Evolutionary conservation across 2,888 invertebrate species (phyloP).

Genomic region (Malacosoma neustria): DNA sequence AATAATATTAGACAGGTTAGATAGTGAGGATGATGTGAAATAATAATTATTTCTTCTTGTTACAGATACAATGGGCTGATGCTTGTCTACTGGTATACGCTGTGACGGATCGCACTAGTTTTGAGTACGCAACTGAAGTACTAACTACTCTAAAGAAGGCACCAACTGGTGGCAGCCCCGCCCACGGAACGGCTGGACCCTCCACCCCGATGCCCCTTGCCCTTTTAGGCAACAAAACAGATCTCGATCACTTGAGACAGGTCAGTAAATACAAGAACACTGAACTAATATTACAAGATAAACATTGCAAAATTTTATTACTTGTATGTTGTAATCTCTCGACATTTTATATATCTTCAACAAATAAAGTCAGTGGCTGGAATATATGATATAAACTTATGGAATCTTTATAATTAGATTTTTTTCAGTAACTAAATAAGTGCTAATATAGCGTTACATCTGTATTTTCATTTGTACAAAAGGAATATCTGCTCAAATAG

Average conservation of each 20-base stretch:
- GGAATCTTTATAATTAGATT: too few relatives aligned
- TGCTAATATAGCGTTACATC: too few relatives aligned
- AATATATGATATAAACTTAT: too few relatives aligned
- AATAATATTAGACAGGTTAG: not conserved
- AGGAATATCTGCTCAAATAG: too few relatives aligned
- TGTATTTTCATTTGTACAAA: too few relatives aligned
- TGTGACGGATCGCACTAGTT: constrained; percentile 82
- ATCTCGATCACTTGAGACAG: constrained; percentile 85
- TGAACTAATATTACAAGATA: constrained; percentile 1
- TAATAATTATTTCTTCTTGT: constrained; percentile 23
- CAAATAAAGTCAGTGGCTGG: too few relatives aligned
- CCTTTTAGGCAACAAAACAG: constrained; percentile 85
- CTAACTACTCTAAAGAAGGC: constrained; percentile 76
- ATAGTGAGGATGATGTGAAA: not conserved
- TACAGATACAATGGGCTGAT: constrained; percentile 84
- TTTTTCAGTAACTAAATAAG: too few relatives aligned
- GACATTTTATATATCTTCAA: too few relatives aligned
- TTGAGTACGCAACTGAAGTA: constrained; percentile 79
- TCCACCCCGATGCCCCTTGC: constrained; percentile 74
- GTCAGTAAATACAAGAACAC: constrained; percentile 48
- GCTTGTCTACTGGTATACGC: constrained; percentile 86
- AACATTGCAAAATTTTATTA: too few relatives aligned
- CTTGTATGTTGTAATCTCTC: too few relatives aligned
- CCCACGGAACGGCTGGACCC: constrained; percentile 73
- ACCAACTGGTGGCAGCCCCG: constrained; percentile 67